Evolutionary conservation across 2,113 vertebrate species (phyloP).

Genomic region (Brachyhypopomus gauderio): DNA sequence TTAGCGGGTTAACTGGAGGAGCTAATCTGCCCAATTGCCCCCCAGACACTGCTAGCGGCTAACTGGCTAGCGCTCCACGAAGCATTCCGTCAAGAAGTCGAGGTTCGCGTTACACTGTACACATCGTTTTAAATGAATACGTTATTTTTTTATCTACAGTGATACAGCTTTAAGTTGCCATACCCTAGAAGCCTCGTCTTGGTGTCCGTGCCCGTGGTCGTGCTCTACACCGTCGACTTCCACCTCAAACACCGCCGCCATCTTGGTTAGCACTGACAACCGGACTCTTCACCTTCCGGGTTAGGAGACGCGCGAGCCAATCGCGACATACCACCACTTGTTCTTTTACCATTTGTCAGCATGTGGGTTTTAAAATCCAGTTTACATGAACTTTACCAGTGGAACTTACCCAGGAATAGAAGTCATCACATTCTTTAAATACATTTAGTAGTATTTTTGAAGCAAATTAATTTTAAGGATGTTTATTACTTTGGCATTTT

Average conservation of each 20-base stretch:
- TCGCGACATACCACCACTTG: not conserved
- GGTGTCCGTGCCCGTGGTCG: constrained; percentile 73
- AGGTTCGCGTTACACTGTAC: not conserved
- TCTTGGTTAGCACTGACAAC: constrained; percentile 68
- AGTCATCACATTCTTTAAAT: too few relatives aligned
- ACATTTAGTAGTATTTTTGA: too few relatives aligned
- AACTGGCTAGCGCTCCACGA: too few relatives aligned
- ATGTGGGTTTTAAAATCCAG: too few relatives aligned
- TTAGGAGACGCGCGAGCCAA: constrained; percentile 39
- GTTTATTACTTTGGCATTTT: too few relatives aligned
- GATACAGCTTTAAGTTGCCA: not conserved
- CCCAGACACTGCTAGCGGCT: too few relatives aligned
- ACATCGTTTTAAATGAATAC: not conserved
- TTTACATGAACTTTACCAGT: too few relatives aligned
- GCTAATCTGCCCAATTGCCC: too few relatives aligned
- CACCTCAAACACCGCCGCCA: constrained; percentile 83
- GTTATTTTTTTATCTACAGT: too few relatives aligned
- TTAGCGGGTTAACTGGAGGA: too few relatives aligned
- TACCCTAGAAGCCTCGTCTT: constrained; percentile 70
- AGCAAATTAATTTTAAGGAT: too few relatives aligned
- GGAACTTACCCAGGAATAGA: too few relatives aligned
- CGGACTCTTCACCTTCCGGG: constrained; percentile 49
- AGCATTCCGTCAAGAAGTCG: not conserved
- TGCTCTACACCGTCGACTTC: constrained; percentile 80
- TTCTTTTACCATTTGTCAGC: not conserved